Evolutionary conservation across 2,797 vertebrate genomes (phyloP).

Genomic region (Sebastes oblongus): DNA sequence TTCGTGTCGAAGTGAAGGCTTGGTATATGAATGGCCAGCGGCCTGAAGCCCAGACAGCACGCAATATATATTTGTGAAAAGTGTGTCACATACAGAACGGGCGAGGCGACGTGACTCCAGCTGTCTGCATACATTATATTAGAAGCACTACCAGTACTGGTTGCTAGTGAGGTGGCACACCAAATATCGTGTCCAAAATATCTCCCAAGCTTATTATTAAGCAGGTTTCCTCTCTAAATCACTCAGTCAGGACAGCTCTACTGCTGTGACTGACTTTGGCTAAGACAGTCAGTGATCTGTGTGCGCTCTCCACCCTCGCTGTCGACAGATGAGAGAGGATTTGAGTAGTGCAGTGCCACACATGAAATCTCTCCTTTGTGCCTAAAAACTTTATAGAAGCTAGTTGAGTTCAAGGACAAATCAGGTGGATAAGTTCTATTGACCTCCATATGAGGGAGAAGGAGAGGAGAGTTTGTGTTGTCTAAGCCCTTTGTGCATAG

Average conservation of each 20-base stretch:
- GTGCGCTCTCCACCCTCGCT: constrained; percentile 10
- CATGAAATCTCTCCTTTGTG: constrained; percentile 33
- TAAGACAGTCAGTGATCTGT: constrained; percentile 45
- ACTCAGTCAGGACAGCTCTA: constrained; percentile 30
- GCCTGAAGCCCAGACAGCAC: constrained; percentile 12
- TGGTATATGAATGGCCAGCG: constrained; percentile 8
- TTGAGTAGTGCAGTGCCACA: constrained; percentile 20
- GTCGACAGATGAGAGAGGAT: constrained; percentile 38
- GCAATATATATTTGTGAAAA: constrained; percentile 9
- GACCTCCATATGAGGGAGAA: not conserved
- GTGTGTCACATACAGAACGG: constrained; percentile 15
- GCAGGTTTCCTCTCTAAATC: constrained; percentile 24
- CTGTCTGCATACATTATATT: constrained; percentile 2
- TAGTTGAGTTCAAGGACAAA: constrained; percentile 46
- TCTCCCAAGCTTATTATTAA: constrained; percentile 20
- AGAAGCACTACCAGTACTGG: not conserved
- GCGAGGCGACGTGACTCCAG: not conserved
- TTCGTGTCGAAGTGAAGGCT: constrained; percentile 5
- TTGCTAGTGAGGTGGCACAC: not conserved
- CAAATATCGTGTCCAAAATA: constrained; percentile 7
- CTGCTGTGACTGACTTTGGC: constrained; percentile 31
- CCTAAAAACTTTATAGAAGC: constrained; percentile 29
- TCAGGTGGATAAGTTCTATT: not conserved
- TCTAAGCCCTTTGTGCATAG: constrained; percentile 30
- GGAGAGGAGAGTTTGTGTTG: constrained; percentile 8